These are phyloP conservation scores for Cyclophora punctaria DNA, from an alignment of 2,888 invertebrate genomes.

Conservation along the genomic window DNA sequence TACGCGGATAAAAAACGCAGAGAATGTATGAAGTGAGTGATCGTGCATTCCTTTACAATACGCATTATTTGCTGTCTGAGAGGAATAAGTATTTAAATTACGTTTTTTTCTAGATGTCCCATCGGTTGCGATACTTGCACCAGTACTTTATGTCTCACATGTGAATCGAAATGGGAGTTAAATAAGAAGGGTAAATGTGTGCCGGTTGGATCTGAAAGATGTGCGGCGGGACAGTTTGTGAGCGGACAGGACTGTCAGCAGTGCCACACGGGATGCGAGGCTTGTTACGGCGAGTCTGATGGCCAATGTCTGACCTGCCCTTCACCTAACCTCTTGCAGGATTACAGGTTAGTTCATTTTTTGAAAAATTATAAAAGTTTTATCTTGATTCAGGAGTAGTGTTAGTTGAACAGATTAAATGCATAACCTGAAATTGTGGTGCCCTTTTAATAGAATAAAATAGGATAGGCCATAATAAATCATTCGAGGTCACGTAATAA, in stretches of 20 bases:
- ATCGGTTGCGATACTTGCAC: constrained; percentile 85
- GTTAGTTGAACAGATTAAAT: too few relatives aligned
- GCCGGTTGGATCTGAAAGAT: constrained; percentile 80
- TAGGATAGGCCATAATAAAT: too few relatives aligned
- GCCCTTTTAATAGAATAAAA: too few relatives aligned
- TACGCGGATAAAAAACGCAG: constrained; percentile 85
- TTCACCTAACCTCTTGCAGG: constrained; percentile 82
- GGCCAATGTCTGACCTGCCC: constrained; percentile 83
- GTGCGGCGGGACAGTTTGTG: constrained; percentile 77
- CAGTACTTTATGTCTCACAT: constrained; percentile 82
- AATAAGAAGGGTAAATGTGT: constrained; percentile 85
- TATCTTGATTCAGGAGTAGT: too few relatives aligned
- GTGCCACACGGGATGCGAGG: constrained; percentile 86
- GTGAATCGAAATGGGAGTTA: constrained; percentile 83
- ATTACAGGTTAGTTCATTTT: constrained; percentile 48
- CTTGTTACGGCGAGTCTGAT: constrained; percentile 86
- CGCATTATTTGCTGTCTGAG: too few relatives aligned
- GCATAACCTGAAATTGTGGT: too few relatives aligned
- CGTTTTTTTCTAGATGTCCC: constrained; percentile 72
- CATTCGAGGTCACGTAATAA: too few relatives aligned
- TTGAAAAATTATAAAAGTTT: too few relatives aligned
- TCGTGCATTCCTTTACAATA: too few relatives aligned
- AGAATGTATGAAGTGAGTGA: constrained; percentile 80
- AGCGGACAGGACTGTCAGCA: constrained; percentile 80
- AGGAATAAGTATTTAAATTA: too few relatives aligned